A percentile compares a stretch with the other conserved stretches of the same genome.
Conservation (phyloP, 2,888 invertebrate species). For the Orchesella flavescens region DNA sequence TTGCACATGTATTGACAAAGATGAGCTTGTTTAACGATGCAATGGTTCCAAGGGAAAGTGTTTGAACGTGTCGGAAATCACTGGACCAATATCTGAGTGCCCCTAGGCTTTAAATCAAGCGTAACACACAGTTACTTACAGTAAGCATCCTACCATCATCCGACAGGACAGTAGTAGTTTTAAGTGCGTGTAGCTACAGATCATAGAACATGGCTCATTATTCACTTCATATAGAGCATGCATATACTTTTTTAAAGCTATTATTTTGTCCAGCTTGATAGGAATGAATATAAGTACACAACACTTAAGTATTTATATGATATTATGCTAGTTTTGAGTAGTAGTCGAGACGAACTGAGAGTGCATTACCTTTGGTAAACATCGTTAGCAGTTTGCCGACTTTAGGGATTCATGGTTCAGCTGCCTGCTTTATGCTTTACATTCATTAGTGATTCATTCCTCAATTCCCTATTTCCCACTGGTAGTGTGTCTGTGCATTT, state of each 20-base stretch:
- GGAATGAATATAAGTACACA: too few species aligned
- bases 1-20: constrained; percentile 2
- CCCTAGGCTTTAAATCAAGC: constrained; percentile 54
- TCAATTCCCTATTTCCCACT: constrained; percentile 12
- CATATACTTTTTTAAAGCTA: too few species aligned
- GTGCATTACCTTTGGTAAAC: constrained; percentile 59
- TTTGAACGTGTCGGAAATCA: constrained; percentile 50
- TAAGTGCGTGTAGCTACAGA: too few species aligned
- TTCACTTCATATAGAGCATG: too few species aligned
- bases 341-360: background rate
- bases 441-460: constrained; percentile 6
- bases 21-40: constrained; percentile 13
- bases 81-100: constrained; percentile 53
- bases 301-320: too few species aligned
- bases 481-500: constrained; percentile 1
- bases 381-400: constrained; percentile 46
- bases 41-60: constrained; percentile 22
- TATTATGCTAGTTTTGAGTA: too few species aligned
- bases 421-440: constrained; percentile 1
- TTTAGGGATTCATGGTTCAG: constrained; percentile 47
- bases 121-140: constrained; percentile 34
- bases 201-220: too few species aligned
- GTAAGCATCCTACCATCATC: constrained; percentile 32
- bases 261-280: too few species aligned
- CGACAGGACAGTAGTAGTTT: background rate